Percentiles rank a stretch among this genome's conserved stretches.
Evolutionary conservation across 2,797 vertebrate genomes (phyloP).

Genomic region (Girardinus metallicus): DNA sequence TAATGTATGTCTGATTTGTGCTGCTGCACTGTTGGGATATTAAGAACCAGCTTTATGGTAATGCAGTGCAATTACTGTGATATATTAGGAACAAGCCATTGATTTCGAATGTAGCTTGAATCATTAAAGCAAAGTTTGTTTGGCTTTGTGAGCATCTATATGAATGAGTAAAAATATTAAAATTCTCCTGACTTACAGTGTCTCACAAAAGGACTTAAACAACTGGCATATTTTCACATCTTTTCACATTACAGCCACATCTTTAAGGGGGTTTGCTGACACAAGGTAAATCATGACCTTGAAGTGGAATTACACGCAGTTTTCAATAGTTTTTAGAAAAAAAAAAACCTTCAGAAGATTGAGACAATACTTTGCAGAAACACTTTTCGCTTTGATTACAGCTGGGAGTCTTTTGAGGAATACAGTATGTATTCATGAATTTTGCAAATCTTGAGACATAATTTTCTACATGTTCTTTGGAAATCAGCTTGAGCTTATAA

Average conservation of each 20-base stretch:
- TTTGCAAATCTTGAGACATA: not conserved
- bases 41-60: conserved; percentile 57
- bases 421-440: not conserved
- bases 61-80: conserved; percentile 53
- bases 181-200: not conserved
- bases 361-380: not conserved
- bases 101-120: conserved; percentile 44
- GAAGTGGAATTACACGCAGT: not conserved
- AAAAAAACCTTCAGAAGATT: not conserved
- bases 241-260: not conserved
- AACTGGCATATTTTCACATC: not conserved
- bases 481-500: not conserved
- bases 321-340: not conserved
- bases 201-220: not conserved
- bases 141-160: conserved; percentile 15
- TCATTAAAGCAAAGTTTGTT: conserved; percentile 31
- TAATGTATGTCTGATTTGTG: conserved; percentile 67
- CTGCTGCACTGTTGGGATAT: conserved; percentile 55
- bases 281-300: not conserved
- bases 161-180: conserved; percentile 1
- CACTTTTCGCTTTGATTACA: not conserved
- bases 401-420: not conserved
- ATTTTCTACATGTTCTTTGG: not conserved
- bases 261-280: not conserved
- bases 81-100: conserved; percentile 32